A percentile compares a stretch with the other conserved stretches of the same genome.
Evolutionary conservation across 2,797 vertebrate genomes (phyloP).

Genomic region (Micrastur ruficollis): DNA sequence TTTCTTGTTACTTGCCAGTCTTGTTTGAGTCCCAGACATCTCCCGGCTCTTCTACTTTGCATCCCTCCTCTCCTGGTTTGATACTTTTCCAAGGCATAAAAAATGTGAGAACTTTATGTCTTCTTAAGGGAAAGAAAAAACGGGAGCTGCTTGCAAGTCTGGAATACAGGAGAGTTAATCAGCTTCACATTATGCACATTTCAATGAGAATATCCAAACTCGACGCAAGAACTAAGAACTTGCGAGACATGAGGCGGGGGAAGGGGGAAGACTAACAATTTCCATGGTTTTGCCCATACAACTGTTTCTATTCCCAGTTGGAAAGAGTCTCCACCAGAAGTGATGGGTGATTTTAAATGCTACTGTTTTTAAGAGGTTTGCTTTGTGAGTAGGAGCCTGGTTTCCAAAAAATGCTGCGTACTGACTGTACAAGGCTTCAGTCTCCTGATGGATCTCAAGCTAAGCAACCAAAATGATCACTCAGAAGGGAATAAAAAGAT

Average conservation of each 20-base stretch:
- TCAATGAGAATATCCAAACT: background rate
- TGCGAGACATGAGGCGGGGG: rapidly evolving
- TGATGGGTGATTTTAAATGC: background rate
- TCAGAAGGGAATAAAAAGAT: background rate
- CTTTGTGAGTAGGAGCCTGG: background rate
- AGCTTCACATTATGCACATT: background rate
- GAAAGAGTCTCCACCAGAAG: background rate
- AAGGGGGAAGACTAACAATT: background rate
- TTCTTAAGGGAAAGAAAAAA: background rate
- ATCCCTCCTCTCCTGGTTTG: background rate
- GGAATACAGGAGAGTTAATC: background rate
- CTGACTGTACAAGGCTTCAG: background rate
- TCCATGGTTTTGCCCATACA: background rate
- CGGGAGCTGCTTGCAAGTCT: background rate
- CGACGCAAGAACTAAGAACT: background rate
- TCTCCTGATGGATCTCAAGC: background rate
- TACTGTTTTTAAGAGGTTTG: background rate
- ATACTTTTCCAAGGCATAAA: background rate
- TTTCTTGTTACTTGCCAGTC: background rate
- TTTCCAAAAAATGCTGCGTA: background rate
- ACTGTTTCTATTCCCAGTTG: background rate
- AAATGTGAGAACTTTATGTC: background rate
- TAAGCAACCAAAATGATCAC: background rate
- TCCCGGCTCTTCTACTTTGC: background rate
- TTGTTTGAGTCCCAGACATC: background rate